phyloP scores from a whole-genome alignment of 2,888 invertebrate species.

The Cerastis leucographa region DNA sequence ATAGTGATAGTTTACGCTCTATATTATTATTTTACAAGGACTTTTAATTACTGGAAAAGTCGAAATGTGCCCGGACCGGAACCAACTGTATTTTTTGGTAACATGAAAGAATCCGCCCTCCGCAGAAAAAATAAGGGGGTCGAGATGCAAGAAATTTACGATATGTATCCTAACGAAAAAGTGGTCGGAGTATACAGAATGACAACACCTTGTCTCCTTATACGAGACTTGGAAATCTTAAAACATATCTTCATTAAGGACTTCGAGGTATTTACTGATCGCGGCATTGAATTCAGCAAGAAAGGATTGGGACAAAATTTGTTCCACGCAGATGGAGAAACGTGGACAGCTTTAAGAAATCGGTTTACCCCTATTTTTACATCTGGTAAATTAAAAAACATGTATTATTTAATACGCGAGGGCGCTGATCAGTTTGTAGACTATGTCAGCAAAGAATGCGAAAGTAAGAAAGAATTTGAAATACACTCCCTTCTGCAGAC shows the following conservation, averaged over 20 bases:
- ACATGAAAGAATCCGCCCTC: slow-evolving; percentile 69
- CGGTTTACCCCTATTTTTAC: slow-evolving; percentile 78
- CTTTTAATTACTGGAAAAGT: slow-evolving; percentile 77
- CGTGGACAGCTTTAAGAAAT: slow-evolving; percentile 75
- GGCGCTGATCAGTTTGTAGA: slow-evolving; percentile 71
- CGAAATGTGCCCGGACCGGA: slow-evolving; percentile 72
- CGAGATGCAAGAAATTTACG: slow-evolving; percentile 72
- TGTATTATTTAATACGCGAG: slow-evolving; percentile 75
- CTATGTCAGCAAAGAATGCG: slow-evolving; percentile 59
- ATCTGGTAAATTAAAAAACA: slow-evolving; percentile 79
- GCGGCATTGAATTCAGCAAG: slow-evolving; percentile 75
- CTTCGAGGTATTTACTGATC: slow-evolving; percentile 77
- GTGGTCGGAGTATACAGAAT: slow-evolving; percentile 78
- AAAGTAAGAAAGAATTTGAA: slow-evolving; percentile 66
- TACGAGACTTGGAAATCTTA: slow-evolving; percentile 78
- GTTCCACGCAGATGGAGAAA: slow-evolving; percentile 76
- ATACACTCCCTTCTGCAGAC: slow-evolving; percentile 69
- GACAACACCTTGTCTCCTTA: slow-evolving; percentile 74
- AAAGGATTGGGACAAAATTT: slow-evolving; percentile 76
- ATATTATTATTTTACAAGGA: slow-evolving; percentile 74
- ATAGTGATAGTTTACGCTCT: slow-evolving; percentile 47
- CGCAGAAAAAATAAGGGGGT: slow-evolving; percentile 65
- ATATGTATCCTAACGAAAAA: slow-evolving; percentile 76
- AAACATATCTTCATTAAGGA: slow-evolving; percentile 80
- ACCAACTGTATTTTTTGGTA: slow-evolving; percentile 76